Evolutionary conservation across 2,797 vertebrate genomes (phyloP).

Genomic region (Sebastes melanostomus): DNA sequence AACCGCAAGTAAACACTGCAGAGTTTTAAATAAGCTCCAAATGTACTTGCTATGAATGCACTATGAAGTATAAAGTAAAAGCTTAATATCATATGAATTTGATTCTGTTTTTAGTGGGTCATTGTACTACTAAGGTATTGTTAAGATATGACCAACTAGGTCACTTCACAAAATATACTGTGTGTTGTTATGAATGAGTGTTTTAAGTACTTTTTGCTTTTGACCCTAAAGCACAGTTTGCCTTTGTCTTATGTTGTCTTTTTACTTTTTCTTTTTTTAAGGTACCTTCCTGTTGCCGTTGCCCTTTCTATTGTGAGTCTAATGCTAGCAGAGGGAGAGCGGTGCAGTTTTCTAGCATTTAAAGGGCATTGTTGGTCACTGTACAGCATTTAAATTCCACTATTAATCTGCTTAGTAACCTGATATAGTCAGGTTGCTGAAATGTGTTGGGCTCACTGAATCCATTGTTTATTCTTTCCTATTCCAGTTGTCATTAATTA

Average conservation of each 20-base stretch:
- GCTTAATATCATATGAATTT: neutral
- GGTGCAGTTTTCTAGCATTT: neutral
- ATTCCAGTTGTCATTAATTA: neutral
- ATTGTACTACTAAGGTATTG: neutral
- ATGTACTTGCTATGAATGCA: neutral
- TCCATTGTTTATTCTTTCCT: neutral
- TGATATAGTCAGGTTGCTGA: neutral
- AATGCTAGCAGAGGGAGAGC: neutral
- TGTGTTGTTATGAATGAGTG: neutral
- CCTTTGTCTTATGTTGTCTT: slow-evolving; percentile 8
- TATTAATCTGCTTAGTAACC: neutral
- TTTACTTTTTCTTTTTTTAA: neutral
- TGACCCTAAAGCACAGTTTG: neutral
- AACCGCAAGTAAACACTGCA: neutral
- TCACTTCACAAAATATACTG: neutral
- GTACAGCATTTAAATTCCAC: neutral
- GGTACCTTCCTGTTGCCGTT: neutral
- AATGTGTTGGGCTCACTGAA: neutral
- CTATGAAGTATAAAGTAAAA: neutral
- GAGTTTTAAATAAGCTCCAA: neutral
- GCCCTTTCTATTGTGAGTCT: slow-evolving; percentile 21
- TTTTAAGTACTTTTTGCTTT: neutral
- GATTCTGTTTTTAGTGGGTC: neutral
- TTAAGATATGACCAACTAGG: neutral
- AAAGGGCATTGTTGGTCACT: neutral